Base-by-base conservation (phyloP, 2,113 vertebrate species). In the Aleadryas rufinucha region DNA sequence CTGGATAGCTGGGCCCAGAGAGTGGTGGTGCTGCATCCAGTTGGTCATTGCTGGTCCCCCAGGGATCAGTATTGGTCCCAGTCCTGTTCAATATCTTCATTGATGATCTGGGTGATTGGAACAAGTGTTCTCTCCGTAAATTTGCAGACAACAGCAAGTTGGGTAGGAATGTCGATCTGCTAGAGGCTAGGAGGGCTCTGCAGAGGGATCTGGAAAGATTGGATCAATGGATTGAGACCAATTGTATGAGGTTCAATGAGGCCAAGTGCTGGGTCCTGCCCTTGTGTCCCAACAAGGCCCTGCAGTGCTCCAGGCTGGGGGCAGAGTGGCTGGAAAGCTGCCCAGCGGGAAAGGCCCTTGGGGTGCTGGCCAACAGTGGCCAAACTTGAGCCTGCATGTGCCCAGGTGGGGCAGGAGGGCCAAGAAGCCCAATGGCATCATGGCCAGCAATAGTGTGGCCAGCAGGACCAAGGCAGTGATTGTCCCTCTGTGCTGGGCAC, bases 351-450 rank as follows among this genome's bases (percentile, higher is more conserved):
- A 56, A 69, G 9, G 26, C n/a, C 7, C 19, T 50, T 41, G 23
- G 6, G 6, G 0, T 44, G 41, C 13, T 42, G 30, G 35, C 15
- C 0, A 0, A 49, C 3, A 42, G 35, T 1, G 0, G 11, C 35
- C 2, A 0, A 63, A n/a, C 0, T 0, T 6, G 35, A 44, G 23
- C 35, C 1, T 0, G 13, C 0, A 0, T 41, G 47, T 44, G 49
- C 16, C 28, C 35, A 44, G 13, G 4, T 26, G 23, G 47, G 35
- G 10, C 42, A 57, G 57, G 33, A 39, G 30, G 10, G 15, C 8
- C 33, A 35, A 49, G 44, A 42, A 50, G 16, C 26, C 26, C 16
- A 50, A 1, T 6, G 31, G 61, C 26, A 59, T 50, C 52, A 13
- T 14, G 35, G 35, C 30, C 52, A 69, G 45, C 30, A 26, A 7